Conservation (phyloP, 2,888 invertebrate genomes). For the Dendrolimus houi region DNA sequence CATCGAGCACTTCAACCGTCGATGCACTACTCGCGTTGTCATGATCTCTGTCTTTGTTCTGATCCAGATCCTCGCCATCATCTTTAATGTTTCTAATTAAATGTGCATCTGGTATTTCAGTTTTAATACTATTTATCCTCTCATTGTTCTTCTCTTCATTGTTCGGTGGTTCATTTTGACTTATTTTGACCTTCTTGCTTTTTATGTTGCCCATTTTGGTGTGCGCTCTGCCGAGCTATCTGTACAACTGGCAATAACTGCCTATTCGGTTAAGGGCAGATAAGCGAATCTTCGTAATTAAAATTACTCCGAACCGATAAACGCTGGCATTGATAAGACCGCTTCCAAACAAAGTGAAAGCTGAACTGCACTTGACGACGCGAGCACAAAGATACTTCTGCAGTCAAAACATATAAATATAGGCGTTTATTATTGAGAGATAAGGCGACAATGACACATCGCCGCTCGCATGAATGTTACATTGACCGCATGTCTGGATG, state of each 20-base stretch:
- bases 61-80: constrained; percentile 23
- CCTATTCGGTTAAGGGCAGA: constrained; percentile 17
- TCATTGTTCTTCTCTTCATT: constrained; percentile 28
- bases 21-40: constrained; percentile 67
- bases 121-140: constrained; percentile 49
- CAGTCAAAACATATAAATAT: constrained; percentile 44
- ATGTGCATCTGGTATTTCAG: constrained; percentile 35
- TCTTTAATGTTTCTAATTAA: constrained; percentile 11
- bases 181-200: constrained; percentile 63
- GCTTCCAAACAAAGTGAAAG: constrained; percentile 45
- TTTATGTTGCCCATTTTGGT: constrained; percentile 61
- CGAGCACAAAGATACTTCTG: constrained; percentile 29
- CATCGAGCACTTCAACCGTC: constrained; percentile 65
- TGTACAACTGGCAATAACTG: no score
- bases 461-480: constrained; percentile 44
- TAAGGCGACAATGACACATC: constrained; percentile 65
- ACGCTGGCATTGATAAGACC: constrained; percentile 33
- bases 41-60: constrained; percentile 39
- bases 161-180: constrained; percentile 34
- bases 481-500: constrained; percentile 40
- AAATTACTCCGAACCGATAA: constrained; percentile 22
- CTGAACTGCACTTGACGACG: constrained; percentile 44
- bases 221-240: not conserved
- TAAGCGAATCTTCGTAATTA: constrained; percentile 38
- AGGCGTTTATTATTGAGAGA: constrained; percentile 45